These are phyloP conservation scores for Nephrotoma guestfalica DNA, from an alignment of 2,888 invertebrate species.

Conservation along the genomic window DNA sequence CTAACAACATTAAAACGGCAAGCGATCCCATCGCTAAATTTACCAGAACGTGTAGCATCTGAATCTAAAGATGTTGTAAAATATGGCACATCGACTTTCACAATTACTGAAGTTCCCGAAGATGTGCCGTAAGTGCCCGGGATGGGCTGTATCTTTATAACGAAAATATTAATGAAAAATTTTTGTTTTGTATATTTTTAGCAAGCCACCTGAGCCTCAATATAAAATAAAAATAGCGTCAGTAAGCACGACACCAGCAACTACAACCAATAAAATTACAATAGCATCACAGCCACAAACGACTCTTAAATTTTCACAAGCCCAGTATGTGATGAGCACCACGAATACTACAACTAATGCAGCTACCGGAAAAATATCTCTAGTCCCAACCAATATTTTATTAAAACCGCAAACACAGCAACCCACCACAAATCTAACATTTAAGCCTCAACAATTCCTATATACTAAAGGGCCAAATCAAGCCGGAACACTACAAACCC, in stretches of 20 bases:
- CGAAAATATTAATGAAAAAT: not conserved
- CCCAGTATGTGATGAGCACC: slow-evolving; percentile 8
- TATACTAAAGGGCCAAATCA: slow-evolving; percentile 9
- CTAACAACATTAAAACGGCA: not conserved
- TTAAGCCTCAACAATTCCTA: slow-evolving; percentile 13
- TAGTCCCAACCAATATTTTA: slow-evolving; percentile 32
- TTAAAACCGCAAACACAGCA: slow-evolving; percentile 20
- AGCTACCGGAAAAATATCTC: slow-evolving; percentile 24
- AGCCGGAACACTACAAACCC: slow-evolving; percentile 6
- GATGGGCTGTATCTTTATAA: not conserved
- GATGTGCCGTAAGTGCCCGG: not conserved
- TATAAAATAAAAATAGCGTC: not conserved
- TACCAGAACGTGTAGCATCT: not conserved
- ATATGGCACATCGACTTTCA: not conserved
- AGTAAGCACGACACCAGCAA: slow-evolving; percentile 6
- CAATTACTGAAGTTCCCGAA: not conserved
- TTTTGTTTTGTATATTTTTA: not conserved
- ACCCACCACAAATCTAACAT: slow-evolving; percentile 12
- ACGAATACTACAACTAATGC: slow-evolving; percentile 8
- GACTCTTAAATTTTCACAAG: slow-evolving; percentile 11
- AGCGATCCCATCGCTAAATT: not conserved
- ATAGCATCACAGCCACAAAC: slow-evolving; percentile 7
- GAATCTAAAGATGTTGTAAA: not conserved
- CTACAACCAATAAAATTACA: slow-evolving; percentile 7
- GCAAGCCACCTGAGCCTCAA: not conserved